Base-by-base conservation (phyloP, 2,888 invertebrate species). In the Leistus spinibarbis region DNA sequence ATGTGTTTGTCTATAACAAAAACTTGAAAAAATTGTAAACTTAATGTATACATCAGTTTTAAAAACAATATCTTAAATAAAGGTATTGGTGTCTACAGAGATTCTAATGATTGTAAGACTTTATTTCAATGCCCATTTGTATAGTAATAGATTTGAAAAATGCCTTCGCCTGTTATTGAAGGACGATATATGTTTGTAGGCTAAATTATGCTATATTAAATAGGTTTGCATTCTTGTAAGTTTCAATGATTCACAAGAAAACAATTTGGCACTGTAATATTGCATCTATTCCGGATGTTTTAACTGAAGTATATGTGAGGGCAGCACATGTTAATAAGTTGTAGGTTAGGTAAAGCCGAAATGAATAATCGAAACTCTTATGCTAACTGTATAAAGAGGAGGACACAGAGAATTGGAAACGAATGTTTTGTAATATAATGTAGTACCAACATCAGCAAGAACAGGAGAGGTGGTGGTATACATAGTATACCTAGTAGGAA, bases 401-500 rank as follows among this genome's bases (percentile, higher is more conserved):
- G 40, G 40, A 40, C 13, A 40, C 40, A 40, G 13, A 40, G 13
- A 40, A 40, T 40, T 40, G 40, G 40, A 40, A 40, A 40, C 13
- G 40, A 40, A 40, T 40, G 40, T 40, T 40, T 40, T 40, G 1
- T 7, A 40, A 40, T 40, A 40, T 40, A 40, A 40, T 40, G 40
- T 40, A 40, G 40, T 40, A 40, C 4, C 4, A 10, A n/a, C 40
- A 56, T 56, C 40, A 22, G 65, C 53, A 54, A 1, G 65, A 24
- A 53, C n/a, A 63, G 63, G 9, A 10, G 23, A 19, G 66, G 66
- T 19, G 66, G 66, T 13, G 66, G 66, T 66, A 13, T 53, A 10
- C 60, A 40, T 13, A 40, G 5, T 13, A 40, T 27, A 27, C n/a
- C n/a, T 40, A 62, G 62, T 54, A 65, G 72, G 72, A 66, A 66